Percentiles rank a stretch among this genome's conserved stretches.
Evolutionary conservation across 2,888 invertebrate genomes (phyloP).

Genomic region (Drosophila buzzatii): DNA sequence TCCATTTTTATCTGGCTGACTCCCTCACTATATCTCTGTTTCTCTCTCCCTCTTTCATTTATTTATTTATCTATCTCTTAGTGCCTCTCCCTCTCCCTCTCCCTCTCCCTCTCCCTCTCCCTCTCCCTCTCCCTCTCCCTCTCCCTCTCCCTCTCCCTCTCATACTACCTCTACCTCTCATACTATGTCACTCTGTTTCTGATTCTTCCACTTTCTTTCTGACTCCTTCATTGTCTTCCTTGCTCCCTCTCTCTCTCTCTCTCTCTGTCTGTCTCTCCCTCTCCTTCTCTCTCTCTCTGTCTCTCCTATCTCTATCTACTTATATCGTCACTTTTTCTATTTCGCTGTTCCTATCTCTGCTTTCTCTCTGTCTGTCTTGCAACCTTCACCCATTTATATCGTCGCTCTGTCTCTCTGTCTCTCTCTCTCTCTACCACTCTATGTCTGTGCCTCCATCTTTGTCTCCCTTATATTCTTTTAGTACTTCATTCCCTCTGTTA

Average conservation of each 20-base stretch:
- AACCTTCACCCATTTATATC: too few relatives aligned
- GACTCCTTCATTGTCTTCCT: not conserved
- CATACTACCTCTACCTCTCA: not conserved
- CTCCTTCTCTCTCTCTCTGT: too few relatives aligned
- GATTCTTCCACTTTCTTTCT: not conserved
- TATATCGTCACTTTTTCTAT: too few relatives aligned
- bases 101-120: not conserved
- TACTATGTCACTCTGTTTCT: not conserved
- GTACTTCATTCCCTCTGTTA: not conserved
- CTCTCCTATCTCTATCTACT: too few relatives aligned
- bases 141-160: not conserved
- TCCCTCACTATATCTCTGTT: too few relatives aligned
- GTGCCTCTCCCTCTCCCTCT: not conserved
- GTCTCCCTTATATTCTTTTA: too few relatives aligned
- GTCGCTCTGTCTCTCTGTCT: not conserved
- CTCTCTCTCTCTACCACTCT: too few relatives aligned
- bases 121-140: not conserved
- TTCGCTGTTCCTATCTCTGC: too few relatives aligned
- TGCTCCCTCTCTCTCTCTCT: too few relatives aligned
- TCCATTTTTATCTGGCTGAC: too few relatives aligned
- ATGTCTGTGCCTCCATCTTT: not conserved
- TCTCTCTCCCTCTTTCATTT: not conserved
- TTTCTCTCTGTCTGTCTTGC: too few relatives aligned
- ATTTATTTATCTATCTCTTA: not conserved
- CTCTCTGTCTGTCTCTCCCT: too few relatives aligned